Conservation (phyloP, 2,797 vertebrate genomes). For the Myotis vivesi region DNA sequence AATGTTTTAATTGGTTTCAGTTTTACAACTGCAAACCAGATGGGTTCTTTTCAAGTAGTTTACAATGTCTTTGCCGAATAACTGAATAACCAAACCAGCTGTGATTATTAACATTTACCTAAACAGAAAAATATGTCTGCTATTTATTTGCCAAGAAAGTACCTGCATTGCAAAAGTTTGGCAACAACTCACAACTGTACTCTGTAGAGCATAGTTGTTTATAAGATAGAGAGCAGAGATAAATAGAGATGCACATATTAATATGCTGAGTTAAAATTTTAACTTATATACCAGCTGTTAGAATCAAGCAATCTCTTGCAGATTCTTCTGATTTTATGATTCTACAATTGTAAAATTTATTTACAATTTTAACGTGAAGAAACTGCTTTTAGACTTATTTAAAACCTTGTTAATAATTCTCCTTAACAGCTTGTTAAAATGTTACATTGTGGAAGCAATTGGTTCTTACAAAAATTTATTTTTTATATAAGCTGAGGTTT, state of each 20-base stretch:
- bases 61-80: constrained; percentile 76
- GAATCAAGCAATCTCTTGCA: background rate
- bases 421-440: constrained; percentile 48
- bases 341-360: constrained; percentile 52
- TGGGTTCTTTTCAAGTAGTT: constrained; percentile 81
- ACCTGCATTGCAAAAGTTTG: constrained; percentile 71
- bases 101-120: constrained; percentile 77
- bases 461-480: constrained; percentile 42
- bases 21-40: constrained; percentile 80
- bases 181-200: constrained; percentile 20
- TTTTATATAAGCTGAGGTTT: constrained; percentile 4
- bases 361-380: constrained; percentile 55
- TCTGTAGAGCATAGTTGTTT: constrained; percentile 46
- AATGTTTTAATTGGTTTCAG: constrained; percentile 79
- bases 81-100: constrained; percentile 77
- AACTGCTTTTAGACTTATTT: constrained; percentile 42
- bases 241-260: constrained; percentile 4
- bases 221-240: constrained; percentile 46
- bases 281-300: constrained; percentile 7
- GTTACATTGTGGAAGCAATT: constrained; percentile 25
- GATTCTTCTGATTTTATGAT: constrained; percentile 27
- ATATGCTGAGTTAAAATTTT: constrained; percentile 10
- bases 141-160: constrained; percentile 72
- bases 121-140: constrained; percentile 76
- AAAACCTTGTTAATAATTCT: constrained; percentile 28